A percentile compares a stretch with the other conserved stretches of the same genome.
These are phyloP conservation scores for Tillus elongatus DNA, from an alignment of 2,888 invertebrate species.

Conservation along the genomic window DNA sequence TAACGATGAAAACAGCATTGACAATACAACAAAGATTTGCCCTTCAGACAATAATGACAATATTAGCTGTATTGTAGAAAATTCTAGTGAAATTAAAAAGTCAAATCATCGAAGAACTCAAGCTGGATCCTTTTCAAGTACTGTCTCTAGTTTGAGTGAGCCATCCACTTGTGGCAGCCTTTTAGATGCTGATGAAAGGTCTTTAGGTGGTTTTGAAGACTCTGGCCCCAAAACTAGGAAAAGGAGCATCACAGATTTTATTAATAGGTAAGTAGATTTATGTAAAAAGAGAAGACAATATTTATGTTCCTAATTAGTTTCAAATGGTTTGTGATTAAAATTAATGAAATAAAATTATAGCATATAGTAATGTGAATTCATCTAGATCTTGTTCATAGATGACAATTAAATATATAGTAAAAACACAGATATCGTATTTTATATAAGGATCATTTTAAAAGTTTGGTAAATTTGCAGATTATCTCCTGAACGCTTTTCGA, in stretches of 20 bases:
- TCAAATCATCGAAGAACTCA: conserved; percentile 46
- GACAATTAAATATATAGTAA: no score
- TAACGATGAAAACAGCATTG: conserved; percentile 8
- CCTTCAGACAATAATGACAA: conserved; percentile 17
- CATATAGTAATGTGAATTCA: no score
- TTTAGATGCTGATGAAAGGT: conserved; percentile 35
- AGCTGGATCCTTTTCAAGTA: conserved; percentile 58
- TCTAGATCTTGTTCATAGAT: no score
- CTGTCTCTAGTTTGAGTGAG: conserved; percentile 62
- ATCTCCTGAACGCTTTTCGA: no score
- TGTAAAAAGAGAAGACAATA: no score
- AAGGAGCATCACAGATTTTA: conserved; percentile 53
- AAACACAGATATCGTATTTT: no score
- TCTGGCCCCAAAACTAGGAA: conserved; percentile 47
- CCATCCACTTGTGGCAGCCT: conserved; percentile 54
- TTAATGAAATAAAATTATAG: no score
- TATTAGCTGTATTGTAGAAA: conserved; percentile 11
- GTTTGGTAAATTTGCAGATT: no score
- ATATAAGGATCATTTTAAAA: no score
- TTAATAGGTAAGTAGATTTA: conserved; percentile 55
- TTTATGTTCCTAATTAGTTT: no score
- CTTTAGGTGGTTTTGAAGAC: conserved; percentile 28
- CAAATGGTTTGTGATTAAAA: no score
- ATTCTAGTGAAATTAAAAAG: conserved; percentile 23
- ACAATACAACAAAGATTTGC: conserved; percentile 16